Evolutionary conservation across 2,797 vertebrate genomes (phyloP), one percentile per base, ranked within the genome.

Genomic region (Acropternis orthonyx): DNA sequence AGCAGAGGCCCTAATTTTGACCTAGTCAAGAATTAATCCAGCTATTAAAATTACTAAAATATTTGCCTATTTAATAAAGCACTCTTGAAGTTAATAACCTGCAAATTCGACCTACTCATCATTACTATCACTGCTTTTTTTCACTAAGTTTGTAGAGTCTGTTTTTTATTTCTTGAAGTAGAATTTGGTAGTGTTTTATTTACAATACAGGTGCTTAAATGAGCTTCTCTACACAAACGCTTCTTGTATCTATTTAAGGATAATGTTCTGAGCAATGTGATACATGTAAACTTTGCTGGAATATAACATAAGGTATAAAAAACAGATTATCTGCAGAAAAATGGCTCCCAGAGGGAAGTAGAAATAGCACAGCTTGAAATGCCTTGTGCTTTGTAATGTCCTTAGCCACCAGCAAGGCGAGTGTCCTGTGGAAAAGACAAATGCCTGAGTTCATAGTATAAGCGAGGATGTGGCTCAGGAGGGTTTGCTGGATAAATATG

Each of bases 361-460:
- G 89, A 89, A 92, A 94, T 51, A 89, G 20, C 89, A 89, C 93
- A 96, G 49, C 65, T 93, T 94, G 89, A 94, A 93, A 75, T 9
- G 54, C 19, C 65, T 87, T 75, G 54, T 77, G 48, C 78, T 95
- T 80, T 83, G 41, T 77, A 85, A 91, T 75, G 75, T 91, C 84
- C 78, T 95, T 91, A 95, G 61, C 81, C 81, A 93, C 81, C 72
- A 95, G 78, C 84, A 80, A 93, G 72, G 91, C 72, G 58, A 92
- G 54, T 44, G 58, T 93, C 88, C 81, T 85, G n/a, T 94, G 84
- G 85, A 96, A 96, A 76, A 89, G 78, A 91, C 75, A 89, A 93
- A 95, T 92, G 89, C 39, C 46, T 88, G 41, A 55, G 66, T 93
- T 88, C 46, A 74, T 79, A 72, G 79, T 46, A 32, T 59, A 69